Evolutionary conservation across 1,140 invertebrate genomes (phyloP).

Genomic region (Brachionus rotundiformis): DNA sequence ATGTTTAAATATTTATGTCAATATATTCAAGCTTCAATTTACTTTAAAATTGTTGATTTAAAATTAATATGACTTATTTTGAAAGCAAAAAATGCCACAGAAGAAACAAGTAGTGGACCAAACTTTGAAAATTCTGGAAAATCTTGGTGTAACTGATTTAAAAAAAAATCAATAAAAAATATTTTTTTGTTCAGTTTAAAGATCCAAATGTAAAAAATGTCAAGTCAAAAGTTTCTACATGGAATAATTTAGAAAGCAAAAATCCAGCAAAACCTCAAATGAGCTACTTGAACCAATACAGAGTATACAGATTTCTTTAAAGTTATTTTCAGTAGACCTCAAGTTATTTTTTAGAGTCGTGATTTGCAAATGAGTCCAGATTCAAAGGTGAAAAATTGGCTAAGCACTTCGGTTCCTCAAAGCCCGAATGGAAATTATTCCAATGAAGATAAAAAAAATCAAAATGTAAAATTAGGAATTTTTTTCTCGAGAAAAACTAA

Average conservation of each 20-base stretch:
- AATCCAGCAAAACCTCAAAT: not conserved
- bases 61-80: too few species aligned
- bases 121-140: conserved; percentile 10
- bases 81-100: conserved; percentile 22
- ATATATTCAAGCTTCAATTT: not conserved
- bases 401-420: not conserved
- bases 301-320: too few species aligned
- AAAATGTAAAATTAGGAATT: too few species aligned
- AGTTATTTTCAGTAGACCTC: not conserved
- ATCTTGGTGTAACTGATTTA: not conserved
- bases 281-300: conserved; percentile 27
- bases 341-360: not conserved
- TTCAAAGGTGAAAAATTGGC: conserved; percentile 43
- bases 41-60: too few species aligned
- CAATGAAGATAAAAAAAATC: not conserved
- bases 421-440: not conserved
- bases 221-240: conserved; percentile 41
- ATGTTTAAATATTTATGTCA: not conserved
- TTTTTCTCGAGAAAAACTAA: too few species aligned
- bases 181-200: not conserved
- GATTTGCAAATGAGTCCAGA: conserved; percentile 44
- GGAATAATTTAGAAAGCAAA: not conserved
- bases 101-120: not conserved
- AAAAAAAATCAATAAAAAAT: not conserved
- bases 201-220: conserved; percentile 45